Percentiles rank a stretch among this genome's conserved stretches.
phyloP scores from a whole-genome alignment of 2,113 vertebrate species.

The Cochlearius cochlearius region DNA sequence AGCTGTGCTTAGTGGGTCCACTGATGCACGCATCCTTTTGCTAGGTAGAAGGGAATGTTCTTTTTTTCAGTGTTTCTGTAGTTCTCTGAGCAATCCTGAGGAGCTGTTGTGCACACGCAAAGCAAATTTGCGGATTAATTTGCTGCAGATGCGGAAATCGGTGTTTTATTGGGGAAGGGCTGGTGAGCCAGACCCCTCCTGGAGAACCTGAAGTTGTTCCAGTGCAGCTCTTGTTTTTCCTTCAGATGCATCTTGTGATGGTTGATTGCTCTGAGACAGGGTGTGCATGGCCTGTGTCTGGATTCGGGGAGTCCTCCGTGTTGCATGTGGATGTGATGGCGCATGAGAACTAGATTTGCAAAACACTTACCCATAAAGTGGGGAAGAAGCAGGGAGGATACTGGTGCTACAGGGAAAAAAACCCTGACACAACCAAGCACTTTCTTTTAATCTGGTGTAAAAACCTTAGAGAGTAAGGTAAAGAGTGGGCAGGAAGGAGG shows the following conservation, averaged over 20 bases:
- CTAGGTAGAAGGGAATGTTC: not conserved
- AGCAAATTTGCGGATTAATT: not conserved
- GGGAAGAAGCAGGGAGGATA: not conserved
- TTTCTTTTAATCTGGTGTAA: not conserved
- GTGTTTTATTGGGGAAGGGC: not conserved
- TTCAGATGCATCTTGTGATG: not conserved
- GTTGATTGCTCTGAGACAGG: not conserved
- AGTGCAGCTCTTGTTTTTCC: not conserved
- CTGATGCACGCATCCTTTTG: not conserved
- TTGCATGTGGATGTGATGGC: accelerated
- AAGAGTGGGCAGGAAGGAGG: not conserved
- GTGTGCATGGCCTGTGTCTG: accelerated
- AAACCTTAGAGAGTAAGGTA: not conserved
- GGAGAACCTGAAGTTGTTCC: not conserved
- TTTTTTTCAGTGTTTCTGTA: not conserved
- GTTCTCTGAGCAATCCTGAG: not conserved
- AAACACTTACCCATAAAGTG: not conserved
- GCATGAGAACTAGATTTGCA: accelerated
- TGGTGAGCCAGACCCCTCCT: not conserved
- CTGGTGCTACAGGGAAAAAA: not conserved
- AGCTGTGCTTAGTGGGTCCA: not conserved
- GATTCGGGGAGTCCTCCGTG: not conserved
- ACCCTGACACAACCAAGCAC: not conserved
- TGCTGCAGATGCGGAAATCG: not conserved
- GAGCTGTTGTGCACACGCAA: not conserved